A percentile compares a stretch with the other conserved stretches of the same genome.
Evolutionary conservation across 2,888 invertebrate species (phyloP).

Genomic region (Eupithecia dodoneata): DNA sequence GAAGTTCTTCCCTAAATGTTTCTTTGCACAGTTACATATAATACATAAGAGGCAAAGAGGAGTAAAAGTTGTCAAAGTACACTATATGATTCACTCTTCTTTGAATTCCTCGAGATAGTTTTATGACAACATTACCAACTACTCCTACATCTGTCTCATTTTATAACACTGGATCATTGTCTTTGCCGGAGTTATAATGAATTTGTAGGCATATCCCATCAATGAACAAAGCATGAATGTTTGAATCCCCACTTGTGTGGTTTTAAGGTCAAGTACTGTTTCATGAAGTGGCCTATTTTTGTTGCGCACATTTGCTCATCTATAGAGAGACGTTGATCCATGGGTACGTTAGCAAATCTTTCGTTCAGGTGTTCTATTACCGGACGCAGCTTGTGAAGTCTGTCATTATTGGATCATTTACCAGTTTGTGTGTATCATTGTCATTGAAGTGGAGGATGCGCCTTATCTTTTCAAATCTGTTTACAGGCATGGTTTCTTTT

Average conservation of each 20-base stretch:
- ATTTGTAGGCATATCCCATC: conserved; percentile 16
- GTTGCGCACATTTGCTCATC: no score
- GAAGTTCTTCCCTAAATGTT: conserved; percentile 12
- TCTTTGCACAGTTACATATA: conserved; percentile 14
- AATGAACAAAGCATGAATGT: conserved; percentile 39
- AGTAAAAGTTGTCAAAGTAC: conserved; percentile 12
- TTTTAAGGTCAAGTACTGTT: conserved; percentile 39
- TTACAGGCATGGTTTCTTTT: conserved; percentile 1
- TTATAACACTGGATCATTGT: neutral
- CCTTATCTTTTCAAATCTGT: neutral
- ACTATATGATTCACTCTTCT: conserved; percentile 10
- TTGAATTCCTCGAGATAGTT: neutral
- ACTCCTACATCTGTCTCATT: conserved; percentile 7
- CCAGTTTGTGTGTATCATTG: neutral
- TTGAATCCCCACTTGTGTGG: conserved; percentile 45
- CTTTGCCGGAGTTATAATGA: conserved; percentile 35
- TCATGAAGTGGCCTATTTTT: conserved; percentile 33
- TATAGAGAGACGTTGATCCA: conserved; percentile 39
- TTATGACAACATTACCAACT: neutral
- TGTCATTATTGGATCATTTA: conserved; percentile 32
- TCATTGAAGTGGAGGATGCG: no score
- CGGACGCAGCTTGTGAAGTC: conserved; percentile 52
- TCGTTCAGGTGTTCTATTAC: conserved; percentile 46
- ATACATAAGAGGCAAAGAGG: conserved; percentile 2
- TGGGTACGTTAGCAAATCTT: conserved; percentile 34